A percentile compares a stretch with the other conserved stretches of the same genome.
Conservation (phyloP, 2,797 vertebrate species). For the Luscinia megarhynchos region DNA sequence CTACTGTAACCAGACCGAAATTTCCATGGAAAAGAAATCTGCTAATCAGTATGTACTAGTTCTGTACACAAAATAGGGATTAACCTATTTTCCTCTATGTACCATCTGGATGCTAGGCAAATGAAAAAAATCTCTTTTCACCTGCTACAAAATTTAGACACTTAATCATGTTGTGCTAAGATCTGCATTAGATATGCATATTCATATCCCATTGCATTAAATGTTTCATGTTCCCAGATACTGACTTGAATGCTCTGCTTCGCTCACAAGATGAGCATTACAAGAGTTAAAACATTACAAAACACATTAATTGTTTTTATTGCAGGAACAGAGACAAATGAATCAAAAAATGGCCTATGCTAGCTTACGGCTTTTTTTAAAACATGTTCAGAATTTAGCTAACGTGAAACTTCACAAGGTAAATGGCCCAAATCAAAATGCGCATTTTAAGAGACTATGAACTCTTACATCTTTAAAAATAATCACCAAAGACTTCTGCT, state of each 20-base stretch:
- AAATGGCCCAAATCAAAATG: not conserved
- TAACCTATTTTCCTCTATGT: conserved; percentile 49
- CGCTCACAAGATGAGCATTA: not conserved
- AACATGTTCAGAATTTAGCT: not conserved
- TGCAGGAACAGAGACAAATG: not conserved
- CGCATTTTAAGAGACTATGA: not conserved
- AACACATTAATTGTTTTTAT: not conserved
- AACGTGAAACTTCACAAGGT: not conserved
- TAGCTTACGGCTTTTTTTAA: not conserved
- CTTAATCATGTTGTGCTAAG: conserved; percentile 1
- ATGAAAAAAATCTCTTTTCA: conserved; percentile 42
- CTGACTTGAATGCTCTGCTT: not conserved
- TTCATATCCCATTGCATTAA: not conserved
- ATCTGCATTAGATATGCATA: not conserved
- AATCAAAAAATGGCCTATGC: not conserved
- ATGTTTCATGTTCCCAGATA: not conserved
- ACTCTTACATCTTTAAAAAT: conserved; percentile 17
- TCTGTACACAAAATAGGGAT: conserved; percentile 37
- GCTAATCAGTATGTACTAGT: conserved; percentile 36
- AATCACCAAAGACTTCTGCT: conserved; percentile 20
- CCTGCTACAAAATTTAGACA: conserved; percentile 32
- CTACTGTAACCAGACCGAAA: conserved; percentile 33
- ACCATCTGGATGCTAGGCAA: conserved; percentile 52
- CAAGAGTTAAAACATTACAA: not conserved
- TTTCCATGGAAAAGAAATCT: conserved; percentile 19